Conservation (phyloP, 2,113 vertebrate species). For the Hiodon alosoides region DNA sequence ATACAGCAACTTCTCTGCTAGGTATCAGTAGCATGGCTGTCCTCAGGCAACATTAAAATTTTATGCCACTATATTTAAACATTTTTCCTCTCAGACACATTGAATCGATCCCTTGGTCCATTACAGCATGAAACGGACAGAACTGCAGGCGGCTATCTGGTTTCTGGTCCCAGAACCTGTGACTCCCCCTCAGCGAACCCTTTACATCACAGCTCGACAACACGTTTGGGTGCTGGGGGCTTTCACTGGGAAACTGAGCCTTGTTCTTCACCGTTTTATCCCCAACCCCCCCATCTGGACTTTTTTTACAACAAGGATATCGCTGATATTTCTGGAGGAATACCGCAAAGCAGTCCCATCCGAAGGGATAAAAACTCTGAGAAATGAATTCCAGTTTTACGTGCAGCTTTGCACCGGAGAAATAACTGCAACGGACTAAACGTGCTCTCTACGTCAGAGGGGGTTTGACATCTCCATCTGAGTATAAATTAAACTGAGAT, state of each 20-base stretch:
- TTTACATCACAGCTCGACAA: not conserved
- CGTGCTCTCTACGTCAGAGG: not conserved
- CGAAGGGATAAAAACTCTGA: no score
- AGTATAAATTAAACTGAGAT: not conserved
- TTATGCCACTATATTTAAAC: conserved; percentile 22
- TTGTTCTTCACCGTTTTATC: not conserved
- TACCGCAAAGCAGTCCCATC: no score
- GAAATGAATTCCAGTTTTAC: not conserved
- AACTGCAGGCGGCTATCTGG: not conserved
- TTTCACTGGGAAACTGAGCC: not conserved
- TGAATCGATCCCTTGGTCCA: conserved; percentile 12
- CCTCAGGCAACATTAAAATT: conserved; percentile 17
- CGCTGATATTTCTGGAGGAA: not conserved
- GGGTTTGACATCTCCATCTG: not conserved
- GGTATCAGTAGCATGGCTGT: not conserved
- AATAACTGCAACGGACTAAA: not conserved
- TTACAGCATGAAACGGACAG: not conserved
- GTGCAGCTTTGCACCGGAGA: not conserved
- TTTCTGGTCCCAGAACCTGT: not conserved
- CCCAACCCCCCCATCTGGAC: no score
- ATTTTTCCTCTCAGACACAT: not conserved
- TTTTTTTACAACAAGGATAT: not conserved
- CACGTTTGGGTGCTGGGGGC: not conserved
- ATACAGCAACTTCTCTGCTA: not conserved
- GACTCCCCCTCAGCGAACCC: not conserved